Base-by-base conservation (phyloP, 2,888 invertebrate species). In the Orthosia incerta region DNA sequence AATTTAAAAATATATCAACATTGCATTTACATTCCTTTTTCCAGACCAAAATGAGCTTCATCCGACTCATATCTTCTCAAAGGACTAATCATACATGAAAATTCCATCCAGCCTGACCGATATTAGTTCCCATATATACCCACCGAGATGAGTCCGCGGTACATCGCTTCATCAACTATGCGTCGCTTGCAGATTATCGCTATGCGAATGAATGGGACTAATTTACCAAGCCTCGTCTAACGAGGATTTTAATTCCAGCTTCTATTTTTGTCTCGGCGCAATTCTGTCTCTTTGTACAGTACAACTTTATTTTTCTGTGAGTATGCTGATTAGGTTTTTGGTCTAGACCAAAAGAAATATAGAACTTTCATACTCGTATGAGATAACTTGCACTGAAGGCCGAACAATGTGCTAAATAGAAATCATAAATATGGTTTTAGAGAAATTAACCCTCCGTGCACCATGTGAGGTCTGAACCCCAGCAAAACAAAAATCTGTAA, bases 151-250 rank as follows among this genome's bases (percentile, higher is more conserved):
- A 80, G 59, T 20, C 60, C 23, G 26, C 26, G 39, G 72, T 73
- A 74, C 73, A 67, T 73, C 78, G 78, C 66, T 82, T 88, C 88
- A 89, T 91, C 86, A 86, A 76, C 80, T 82, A 85, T 82, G 82
- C 84, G 89, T 87, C 88, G 81, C 73, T 73, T 81, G 80, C 90
- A 92, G 89, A 88, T 89, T 86, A 90, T 89, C 86, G 86, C 87
- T 82, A 82, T 71, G 71, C 62, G 76, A 79, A 86, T 91, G 89
- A 92, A 91, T 87, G 80, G 86, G 84, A 86, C 91, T 91, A 91
- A 92, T 92, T 91, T 89, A 67, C 79, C 74, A 84, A 85, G 82
- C 75, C 66, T 78, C 72, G 73, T 84, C 76, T 76, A 79, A 74
- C 75, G 71, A 81, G 76, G 83, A 71, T 84, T 88, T 88, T 87